Conservation (phyloP, 2,113 vertebrate species). For the Thamnaconus septentrionalis region DNA sequence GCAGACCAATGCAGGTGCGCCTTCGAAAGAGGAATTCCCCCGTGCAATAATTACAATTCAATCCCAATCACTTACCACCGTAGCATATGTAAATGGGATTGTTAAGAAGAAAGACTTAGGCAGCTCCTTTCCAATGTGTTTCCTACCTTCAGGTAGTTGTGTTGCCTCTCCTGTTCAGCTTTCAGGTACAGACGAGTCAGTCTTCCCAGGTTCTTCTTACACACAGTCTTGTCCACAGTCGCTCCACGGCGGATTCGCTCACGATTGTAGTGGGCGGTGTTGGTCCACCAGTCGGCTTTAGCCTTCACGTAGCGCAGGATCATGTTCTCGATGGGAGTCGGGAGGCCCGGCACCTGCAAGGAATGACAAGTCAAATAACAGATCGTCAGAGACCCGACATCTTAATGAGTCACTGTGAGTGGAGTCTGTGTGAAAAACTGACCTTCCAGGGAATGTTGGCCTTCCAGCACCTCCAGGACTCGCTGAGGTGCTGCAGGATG, state of each 20-base stretch:
- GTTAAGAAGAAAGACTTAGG: too few species aligned
- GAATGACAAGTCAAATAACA: not conserved
- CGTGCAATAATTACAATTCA: too few species aligned
- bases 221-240: conserved; percentile 98
- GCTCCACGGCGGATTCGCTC: conserved; percentile 97
- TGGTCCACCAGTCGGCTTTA: conserved; percentile 99
- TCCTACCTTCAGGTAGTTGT: conserved; percentile 96
- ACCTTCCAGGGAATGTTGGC: conserved; percentile 99
- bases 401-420: too few species aligned
- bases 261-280: conserved; percentile 97
- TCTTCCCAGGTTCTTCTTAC: conserved; percentile 97
- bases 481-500: conserved; percentile 96
- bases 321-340: conserved; percentile 99
- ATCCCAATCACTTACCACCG: too few species aligned
- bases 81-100: too few species aligned
- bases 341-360: conserved; percentile 91
- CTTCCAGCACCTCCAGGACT: conserved; percentile 99
- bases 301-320: conserved; percentile 98
- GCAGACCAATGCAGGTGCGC: conserved; percentile 59
- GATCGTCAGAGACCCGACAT: too few species aligned
- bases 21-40: conserved; percentile 50
- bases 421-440: not conserved
- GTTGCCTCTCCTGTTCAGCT: conserved; percentile 97
- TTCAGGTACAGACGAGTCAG: conserved; percentile 96
- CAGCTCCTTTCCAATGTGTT: not conserved